Base-by-base conservation (phyloP, 2,113 vertebrate genomes). In the Candoia aspera region DNA sequence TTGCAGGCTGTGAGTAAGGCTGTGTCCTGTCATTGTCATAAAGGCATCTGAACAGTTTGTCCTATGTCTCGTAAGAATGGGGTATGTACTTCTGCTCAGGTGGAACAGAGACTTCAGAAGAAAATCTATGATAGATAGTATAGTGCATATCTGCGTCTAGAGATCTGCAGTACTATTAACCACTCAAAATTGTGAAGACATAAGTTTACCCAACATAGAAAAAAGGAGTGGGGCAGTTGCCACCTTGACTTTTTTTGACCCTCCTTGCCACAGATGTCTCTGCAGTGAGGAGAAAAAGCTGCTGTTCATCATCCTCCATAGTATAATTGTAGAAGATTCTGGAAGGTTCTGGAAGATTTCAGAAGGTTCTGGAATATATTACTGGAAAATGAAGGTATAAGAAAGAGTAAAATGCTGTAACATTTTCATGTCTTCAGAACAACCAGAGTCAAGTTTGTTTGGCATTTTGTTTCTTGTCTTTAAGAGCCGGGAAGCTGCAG, bases 51-150 rank as follows among this genome's bases (percentile, higher is more conserved):
- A 13, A 42, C 26, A 37, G 29, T 57, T 88, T 87, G 17, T n/a
- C 46, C 15, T 55, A 42, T 85, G 42, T 8, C 85, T 91, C 90
- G 73, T 73, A 94, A 93, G 91, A 90, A 95, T 94, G 92, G 94
- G 95, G 95, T 94, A 93, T 92, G 95, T 94, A 95, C 95, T 84
- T 90, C 88, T 95, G 94, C 91, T 96, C 94, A 92, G 92, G 92
- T 94, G 94, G 60, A 96, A 92, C 92, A 90, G 94, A 95, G 95
- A 96, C 86, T 95, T 95, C 62, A 0, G 84, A 92, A 93, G 0
- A 94, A 91, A 83, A 95, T 96, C 92, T 89, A 92, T 93, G 93
- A 93, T 92, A 92, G 93, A 90, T 87, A 58, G 92, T 91, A 1
- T 46, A 58, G 89, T 95, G 94, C 94, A 93, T 95, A 94, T 96